phyloP scores from a whole-genome alignment of 2,113 vertebrate species.

The Isichthys henryi region DNA sequence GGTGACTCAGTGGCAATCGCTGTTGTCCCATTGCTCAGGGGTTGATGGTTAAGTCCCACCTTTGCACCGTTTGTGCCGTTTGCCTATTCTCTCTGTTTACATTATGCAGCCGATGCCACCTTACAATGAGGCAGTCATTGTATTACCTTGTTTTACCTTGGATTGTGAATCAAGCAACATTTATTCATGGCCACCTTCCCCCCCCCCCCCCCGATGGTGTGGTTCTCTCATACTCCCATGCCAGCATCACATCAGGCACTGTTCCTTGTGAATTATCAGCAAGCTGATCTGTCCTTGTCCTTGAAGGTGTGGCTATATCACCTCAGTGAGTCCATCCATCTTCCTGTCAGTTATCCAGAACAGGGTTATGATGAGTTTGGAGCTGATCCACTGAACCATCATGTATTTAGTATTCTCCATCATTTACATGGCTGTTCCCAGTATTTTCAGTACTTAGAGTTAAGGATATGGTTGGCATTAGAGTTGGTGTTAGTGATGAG shows the following conservation, averaged over 20 bases:
- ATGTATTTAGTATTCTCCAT: background rate
- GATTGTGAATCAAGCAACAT: background rate
- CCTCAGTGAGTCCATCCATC: background rate
- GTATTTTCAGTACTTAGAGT: background rate
- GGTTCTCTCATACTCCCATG: background rate
- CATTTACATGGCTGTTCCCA: background rate
- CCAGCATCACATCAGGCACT: background rate
- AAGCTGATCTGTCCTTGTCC: background rate
- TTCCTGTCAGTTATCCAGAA: background rate
- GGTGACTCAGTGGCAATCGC: background rate
- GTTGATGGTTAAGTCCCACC: background rate
- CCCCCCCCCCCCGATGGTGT: background rate
- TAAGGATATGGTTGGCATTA: background rate
- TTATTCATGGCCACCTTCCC: background rate
- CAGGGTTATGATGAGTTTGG: background rate
- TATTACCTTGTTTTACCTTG: background rate
- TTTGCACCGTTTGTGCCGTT: background rate
- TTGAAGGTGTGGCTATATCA: background rate
- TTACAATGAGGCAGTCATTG: background rate
- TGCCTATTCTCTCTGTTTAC: background rate
- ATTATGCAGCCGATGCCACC: background rate
- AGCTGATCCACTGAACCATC: background rate
- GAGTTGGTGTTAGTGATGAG: background rate
- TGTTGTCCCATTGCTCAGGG: background rate
- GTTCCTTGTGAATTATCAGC: background rate